Evolutionary conservation across 2,113 vertebrate genomes (phyloP).

Genomic region (Sinocyclocheilus anshuiensis): DNA sequence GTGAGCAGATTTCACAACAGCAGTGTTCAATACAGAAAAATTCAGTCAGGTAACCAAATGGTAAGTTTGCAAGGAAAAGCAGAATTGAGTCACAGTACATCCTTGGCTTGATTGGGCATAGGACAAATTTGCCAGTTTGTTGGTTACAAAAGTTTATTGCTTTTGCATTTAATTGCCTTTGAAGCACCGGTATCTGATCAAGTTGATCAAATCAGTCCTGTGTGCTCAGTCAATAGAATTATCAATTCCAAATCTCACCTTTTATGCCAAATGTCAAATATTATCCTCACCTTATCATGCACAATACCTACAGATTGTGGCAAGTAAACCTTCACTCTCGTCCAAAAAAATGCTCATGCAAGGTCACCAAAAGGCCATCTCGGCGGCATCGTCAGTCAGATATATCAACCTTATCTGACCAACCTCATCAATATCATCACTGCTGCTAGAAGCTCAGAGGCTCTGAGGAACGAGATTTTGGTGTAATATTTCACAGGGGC

Average conservation of each 20-base stretch:
- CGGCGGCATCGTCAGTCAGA: not conserved
- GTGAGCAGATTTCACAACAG: not conserved
- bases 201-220: too few species aligned
- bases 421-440: not conserved
- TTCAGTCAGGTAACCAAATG: not conserved
- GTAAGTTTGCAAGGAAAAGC: not conserved
- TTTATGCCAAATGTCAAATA: not conserved
- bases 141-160: too few species aligned
- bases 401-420: not conserved
- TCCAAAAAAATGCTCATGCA: too few species aligned
- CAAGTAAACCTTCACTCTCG: not conserved
- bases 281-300: not conserved
- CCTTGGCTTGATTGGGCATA: too few species aligned
- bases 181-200: too few species aligned
- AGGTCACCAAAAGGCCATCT: slow-evolving; percentile 33
- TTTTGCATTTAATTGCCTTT: too few species aligned
- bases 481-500: slow-evolving; percentile 9
- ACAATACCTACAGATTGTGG: not conserved
- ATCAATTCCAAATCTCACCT: not conserved
- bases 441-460: not conserved
- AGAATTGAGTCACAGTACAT: not conserved
- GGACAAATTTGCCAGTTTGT: too few species aligned
- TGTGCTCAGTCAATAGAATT: too few species aligned
- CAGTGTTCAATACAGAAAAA: not conserved
- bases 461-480: not conserved